Evolutionary conservation across 2,888 invertebrate species (phyloP), one percentile per base, ranked within the genome.

Genomic region (Callyntrura sp.): DNA sequence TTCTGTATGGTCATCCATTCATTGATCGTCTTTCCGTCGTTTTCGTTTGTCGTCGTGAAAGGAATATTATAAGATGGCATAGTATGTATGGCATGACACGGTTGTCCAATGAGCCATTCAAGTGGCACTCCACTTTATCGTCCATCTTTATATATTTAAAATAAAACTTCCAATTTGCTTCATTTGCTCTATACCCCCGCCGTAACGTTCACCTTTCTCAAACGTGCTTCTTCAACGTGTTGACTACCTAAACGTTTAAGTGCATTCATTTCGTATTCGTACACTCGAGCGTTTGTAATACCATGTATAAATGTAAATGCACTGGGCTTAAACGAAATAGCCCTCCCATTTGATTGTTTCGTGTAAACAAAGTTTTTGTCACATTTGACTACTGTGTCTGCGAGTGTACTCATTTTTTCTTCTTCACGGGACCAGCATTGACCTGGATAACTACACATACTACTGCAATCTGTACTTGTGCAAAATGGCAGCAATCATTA

Each of bases 71-170:
- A 78, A 43, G 57, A n/a, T n/a, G n/a, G n/a, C n/a, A n/a, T n/a
- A n/a, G n/a, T n/a, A n/a, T n/a, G n/a, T n/a, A 82, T 28, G 62
- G 60, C 43, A 43, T 62, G 82, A 25, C 82, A 82, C 62, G 62
- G 82, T 82, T 82, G 82, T 82, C 82, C 82, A 82, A 81, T 65
- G 62, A 82, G 60, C 62, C 62, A 82, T 82, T 65, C 78, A 78
- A 55, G 78, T 65, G 62, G 82, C 45, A 62, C 43, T 62, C 62
- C n/a, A n/a, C n/a, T 45, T 23, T 28, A 23, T 23, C 45, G 62
- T 45, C 62, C 57, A 65, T 81, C 62, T 8, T n/a, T n/a, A n/a
- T n/a, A n/a, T n/a, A n/a, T n/a, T n/a, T n/a, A n/a, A n/a, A n/a
- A n/a, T 35, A 45, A 14, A 43, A 51, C 60, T 82, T 65, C 82